Conservation (phyloP, 37 sponge, comb jelly and placozoan genomes). For the Spongia lamella region DNA sequence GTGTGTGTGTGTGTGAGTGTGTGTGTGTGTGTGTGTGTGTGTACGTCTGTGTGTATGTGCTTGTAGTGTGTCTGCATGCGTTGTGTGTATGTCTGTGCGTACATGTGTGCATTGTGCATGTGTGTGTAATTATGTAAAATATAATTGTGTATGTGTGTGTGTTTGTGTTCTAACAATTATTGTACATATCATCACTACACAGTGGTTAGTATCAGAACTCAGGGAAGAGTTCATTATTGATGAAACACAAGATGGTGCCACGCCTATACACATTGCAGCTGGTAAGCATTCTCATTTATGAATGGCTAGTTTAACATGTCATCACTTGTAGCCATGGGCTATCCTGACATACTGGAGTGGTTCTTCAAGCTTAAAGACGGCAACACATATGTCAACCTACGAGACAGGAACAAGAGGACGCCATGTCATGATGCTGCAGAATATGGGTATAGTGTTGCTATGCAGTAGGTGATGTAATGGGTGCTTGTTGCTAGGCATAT, state of each 20-base stretch:
- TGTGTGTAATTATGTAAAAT: no score
- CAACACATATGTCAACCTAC: slow-evolving; percentile 28
- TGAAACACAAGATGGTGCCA: slow-evolving; percentile 78
- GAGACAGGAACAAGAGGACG: slow-evolving; percentile 57
- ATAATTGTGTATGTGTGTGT: no score
- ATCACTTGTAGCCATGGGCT: no score
- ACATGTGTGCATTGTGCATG: no score
- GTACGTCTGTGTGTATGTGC: no score
- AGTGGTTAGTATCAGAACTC: slow-evolving; percentile 70
- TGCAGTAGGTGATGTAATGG: no score
- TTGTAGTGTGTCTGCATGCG: neutral
- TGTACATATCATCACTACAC: slow-evolving; percentile 2
- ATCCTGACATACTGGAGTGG: slow-evolving; percentile 51
- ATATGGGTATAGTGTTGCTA: no score
- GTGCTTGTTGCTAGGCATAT: no score
- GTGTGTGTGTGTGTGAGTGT: no score
- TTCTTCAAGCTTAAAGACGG: slow-evolving; percentile 50
- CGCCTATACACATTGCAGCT: slow-evolving; percentile 83
- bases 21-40: no score
- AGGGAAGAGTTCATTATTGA: slow-evolving; percentile 52
- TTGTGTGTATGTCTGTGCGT: neutral
- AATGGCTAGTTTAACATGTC: no score
- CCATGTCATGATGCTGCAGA: slow-evolving; percentile 87
- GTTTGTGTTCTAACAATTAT: no score
- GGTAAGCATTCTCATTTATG: slow-evolving; percentile 32